Conservation (phyloP, 2,888 invertebrate species). For the Limnephilus lunatus region DNA sequence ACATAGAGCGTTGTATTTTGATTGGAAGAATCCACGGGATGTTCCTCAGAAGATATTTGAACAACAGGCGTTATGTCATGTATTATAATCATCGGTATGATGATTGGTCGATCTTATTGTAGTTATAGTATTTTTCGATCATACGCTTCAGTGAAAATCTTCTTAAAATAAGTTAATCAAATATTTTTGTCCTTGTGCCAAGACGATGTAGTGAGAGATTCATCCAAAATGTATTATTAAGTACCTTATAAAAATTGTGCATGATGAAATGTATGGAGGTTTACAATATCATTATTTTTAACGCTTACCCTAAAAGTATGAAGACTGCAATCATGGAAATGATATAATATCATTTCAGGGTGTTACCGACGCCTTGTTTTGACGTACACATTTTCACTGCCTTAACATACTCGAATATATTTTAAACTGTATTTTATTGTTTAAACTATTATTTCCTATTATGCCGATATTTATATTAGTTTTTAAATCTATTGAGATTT, state of each 20-base stretch:
- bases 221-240: background rate
- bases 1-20: background rate
- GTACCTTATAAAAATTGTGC: background rate
- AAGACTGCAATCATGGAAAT: background rate
- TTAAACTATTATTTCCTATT: too few relatives aligned
- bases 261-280: background rate
- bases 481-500: too few relatives aligned
- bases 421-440: background rate
- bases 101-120: background rate
- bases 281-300: background rate
- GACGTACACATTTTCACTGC: background rate
- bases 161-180: background rate
- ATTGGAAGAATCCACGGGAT: background rate
- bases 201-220: background rate
- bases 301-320: background rate
- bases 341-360: background rate
- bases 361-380: background rate
- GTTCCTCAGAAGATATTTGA: background rate
- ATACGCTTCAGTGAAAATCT: background rate
- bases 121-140: background rate
- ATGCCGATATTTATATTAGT: too few relatives aligned
- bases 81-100: background rate
- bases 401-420: background rate
- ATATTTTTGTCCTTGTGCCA: background rate
- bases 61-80: background rate